Evolutionary conservation across 1,140 invertebrate genomes (phyloP).

Genomic region (Cardiocondyla obscurior): DNA sequence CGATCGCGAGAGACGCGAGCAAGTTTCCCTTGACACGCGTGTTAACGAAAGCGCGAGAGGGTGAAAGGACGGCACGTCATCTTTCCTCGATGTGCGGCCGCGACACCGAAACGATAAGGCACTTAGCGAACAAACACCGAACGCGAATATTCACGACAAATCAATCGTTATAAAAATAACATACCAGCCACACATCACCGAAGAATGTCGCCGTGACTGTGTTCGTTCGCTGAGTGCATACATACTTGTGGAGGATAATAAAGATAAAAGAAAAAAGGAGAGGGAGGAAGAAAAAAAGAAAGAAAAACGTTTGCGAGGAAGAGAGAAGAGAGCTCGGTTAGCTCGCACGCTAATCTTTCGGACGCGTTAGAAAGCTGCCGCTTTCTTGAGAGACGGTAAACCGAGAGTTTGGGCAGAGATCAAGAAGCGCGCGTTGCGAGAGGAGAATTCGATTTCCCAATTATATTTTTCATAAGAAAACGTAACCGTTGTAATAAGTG

Average conservation of each 20-base stretch:
- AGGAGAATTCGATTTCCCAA: neutral
- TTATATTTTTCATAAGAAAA: neutral
- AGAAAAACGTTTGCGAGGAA: constrained; percentile 8
- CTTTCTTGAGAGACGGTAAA: constrained; percentile 40
- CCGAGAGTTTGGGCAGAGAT: constrained; percentile 15
- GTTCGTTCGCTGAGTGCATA: too few relatives aligned
- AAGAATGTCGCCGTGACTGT: too few relatives aligned
- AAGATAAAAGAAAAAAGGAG: too few relatives aligned
- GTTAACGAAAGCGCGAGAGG: constrained; percentile 30
- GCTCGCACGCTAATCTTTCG: constrained; percentile 49
- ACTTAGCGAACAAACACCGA: too few relatives aligned
- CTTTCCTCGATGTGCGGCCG: neutral
- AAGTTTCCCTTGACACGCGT: constrained; percentile 2
- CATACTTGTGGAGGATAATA: too few relatives aligned
- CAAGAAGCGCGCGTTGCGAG: neutral
- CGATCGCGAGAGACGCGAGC: neutral
- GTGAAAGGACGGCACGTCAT: constrained; percentile 32
- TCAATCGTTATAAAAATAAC: too few relatives aligned
- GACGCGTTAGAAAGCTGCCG: constrained; percentile 46
- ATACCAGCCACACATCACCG: too few relatives aligned
- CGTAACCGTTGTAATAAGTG: neutral
- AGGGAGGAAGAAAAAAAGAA: constrained; percentile 40
- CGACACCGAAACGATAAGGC: constrained; percentile 37
- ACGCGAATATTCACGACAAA: too few relatives aligned
- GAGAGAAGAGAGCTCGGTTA: neutral